Evolutionary conservation across 2,888 invertebrate genomes (phyloP).

Genomic region (Timema cristinae): DNA sequence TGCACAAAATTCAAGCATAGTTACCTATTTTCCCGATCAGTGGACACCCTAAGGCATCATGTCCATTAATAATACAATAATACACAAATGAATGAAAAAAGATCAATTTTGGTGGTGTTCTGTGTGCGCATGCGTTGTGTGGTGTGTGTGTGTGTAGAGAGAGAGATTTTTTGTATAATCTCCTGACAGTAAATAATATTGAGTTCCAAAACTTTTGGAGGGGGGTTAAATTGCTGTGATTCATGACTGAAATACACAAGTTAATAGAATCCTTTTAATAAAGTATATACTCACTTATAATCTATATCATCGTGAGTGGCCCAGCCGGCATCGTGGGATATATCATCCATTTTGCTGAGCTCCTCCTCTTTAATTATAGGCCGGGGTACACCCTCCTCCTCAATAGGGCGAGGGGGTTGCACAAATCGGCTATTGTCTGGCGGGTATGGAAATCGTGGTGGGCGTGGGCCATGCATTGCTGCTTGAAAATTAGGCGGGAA

Average conservation of each 20-base stretch:
- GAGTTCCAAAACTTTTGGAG: not conserved
- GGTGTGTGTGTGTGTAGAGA: too few species aligned
- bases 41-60: too few species aligned
- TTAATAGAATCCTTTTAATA: too few species aligned
- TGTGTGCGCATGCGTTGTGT: too few species aligned
- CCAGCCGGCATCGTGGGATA: conserved; percentile 87
- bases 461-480: conserved; percentile 41
- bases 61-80: too few species aligned
- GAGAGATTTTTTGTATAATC: not conserved
- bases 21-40: too few species aligned
- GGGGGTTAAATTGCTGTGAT: too few species aligned
- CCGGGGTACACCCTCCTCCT: conserved; percentile 62
- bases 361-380: conserved; percentile 93
- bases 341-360: conserved; percentile 86
- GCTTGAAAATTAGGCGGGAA: conserved; percentile 43
- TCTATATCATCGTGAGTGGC: conserved; percentile 89
- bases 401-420: conserved; percentile 18
- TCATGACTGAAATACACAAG: not conserved
- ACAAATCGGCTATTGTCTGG: conserved; percentile 35
- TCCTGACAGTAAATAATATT: not conserved
- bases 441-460: conserved; percentile 43
- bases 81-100: too few species aligned
- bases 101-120: too few species aligned
- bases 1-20: too few species aligned
- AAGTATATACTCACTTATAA: conserved; percentile 62